Evolutionary conservation across 2,888 invertebrate species (phyloP).

Genomic region (Serrognathus titanus): DNA sequence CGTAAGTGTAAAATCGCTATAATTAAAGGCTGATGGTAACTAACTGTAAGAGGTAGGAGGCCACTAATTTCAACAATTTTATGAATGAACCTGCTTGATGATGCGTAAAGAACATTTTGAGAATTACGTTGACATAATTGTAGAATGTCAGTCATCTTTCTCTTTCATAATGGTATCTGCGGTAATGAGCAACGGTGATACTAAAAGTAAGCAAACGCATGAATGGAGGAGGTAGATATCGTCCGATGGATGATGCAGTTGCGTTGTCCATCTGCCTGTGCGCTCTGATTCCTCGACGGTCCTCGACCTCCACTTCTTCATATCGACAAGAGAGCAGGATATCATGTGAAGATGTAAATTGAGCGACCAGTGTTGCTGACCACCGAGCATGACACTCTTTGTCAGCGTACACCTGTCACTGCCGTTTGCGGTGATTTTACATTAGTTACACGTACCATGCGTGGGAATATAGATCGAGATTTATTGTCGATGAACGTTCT

Average conservation of each 20-base stretch:
- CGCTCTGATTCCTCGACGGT: slow-evolving; percentile 25
- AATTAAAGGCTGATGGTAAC: too few species aligned
- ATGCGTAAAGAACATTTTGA: not conserved
- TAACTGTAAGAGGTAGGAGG: too few species aligned
- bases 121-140: too few species aligned
- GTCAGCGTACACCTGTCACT: slow-evolving; percentile 32
- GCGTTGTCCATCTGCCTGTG: slow-evolving; percentile 18
- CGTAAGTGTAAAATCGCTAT: too few species aligned
- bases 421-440: slow-evolving; percentile 34
- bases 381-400: slow-evolving; percentile 34
- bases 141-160: too few species aligned
- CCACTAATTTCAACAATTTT: not conserved
- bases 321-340: slow-evolving; percentile 25
- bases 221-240: not conserved
- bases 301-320: slow-evolving; percentile 21
- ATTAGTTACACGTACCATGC: slow-evolving; percentile 37
- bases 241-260: not conserved
- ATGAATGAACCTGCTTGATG: slow-evolving; percentile 1
- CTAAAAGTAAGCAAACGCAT: not conserved
- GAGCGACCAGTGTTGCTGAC: slow-evolving; percentile 28
- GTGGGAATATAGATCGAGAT: slow-evolving; percentile 32
- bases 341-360: slow-evolving; percentile 37
- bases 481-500: slow-evolving; percentile 23
- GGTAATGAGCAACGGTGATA: too few species aligned
- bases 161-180: too few species aligned